These are phyloP conservation scores for Achlya flavicornis DNA, from an alignment of 2,888 invertebrate genomes.

Conservation along the genomic window DNA sequence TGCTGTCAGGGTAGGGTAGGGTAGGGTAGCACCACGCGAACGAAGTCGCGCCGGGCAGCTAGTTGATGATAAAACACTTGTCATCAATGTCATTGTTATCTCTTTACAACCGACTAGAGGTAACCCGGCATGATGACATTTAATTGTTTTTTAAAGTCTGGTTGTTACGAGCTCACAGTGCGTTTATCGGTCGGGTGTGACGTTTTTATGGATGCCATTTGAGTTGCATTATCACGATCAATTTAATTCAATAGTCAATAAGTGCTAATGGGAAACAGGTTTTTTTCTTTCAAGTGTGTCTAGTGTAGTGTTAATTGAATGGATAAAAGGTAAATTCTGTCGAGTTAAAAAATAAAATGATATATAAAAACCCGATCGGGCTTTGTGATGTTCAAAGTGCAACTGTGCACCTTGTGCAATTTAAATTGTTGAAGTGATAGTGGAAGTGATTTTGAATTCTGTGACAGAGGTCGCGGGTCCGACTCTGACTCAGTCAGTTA, in stretches of 20 bases:
- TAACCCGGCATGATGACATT: neutral
- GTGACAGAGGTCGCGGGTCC: no score
- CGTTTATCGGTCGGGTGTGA: neutral
- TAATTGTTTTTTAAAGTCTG: constrained; percentile 1
- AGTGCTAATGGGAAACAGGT: neutral
- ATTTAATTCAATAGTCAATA: neutral
- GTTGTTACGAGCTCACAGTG: constrained; percentile 1
- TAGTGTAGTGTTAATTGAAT: neutral
- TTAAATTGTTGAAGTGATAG: no score
- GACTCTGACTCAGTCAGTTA: no score
- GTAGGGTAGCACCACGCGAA: no score
- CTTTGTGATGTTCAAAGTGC: no score
- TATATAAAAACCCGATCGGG: no score
- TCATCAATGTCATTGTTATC: neutral
- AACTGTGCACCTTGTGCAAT: no score
- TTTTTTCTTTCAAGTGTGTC: neutral
- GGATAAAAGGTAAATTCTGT: no score
- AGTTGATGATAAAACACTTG: neutral
- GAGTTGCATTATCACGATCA: neutral
- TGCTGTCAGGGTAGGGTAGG: no score
- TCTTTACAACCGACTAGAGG: neutral
- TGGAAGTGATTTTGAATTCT: no score
- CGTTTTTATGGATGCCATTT: neutral
- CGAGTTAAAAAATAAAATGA: no score
- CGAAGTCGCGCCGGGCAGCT: no score